Conservation (phyloP, 2,113 vertebrate genomes). For the Nanorana parkeri region DNA sequence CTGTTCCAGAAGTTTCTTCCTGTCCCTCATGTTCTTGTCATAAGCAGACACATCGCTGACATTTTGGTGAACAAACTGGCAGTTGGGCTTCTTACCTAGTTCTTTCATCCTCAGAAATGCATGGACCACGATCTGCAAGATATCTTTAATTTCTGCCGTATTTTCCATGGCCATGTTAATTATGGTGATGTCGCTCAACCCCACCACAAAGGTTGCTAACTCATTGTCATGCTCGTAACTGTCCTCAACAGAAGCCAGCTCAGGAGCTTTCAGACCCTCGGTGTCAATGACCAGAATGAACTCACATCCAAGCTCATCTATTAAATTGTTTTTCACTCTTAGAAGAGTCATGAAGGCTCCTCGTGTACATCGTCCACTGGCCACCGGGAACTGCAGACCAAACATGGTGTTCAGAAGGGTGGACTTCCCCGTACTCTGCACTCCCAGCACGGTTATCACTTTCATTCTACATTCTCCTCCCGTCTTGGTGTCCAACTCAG, state of each 20-base stretch:
- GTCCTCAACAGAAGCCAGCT: conserved; percentile 61
- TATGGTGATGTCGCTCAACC: conserved; percentile 76
- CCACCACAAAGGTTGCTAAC: conserved; percentile 77
- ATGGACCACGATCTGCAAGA: conserved; percentile 73
- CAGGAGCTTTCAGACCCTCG: conserved; percentile 62
- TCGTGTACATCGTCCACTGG: conserved; percentile 65
- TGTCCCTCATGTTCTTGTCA: conserved; percentile 71
- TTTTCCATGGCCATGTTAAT: conserved; percentile 71
- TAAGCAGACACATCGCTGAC: conserved; percentile 72
- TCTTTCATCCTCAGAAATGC: conserved; percentile 74
- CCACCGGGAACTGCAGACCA: conserved; percentile 74
- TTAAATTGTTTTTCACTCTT: conserved; percentile 68
- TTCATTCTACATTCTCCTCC: conserved; percentile 68
- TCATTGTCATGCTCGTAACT: conserved; percentile 74
- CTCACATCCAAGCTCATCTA: conserved; percentile 74
- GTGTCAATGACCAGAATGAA: conserved; percentile 80
- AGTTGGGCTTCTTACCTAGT: conserved; percentile 74
- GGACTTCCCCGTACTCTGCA: conserved; percentile 81
- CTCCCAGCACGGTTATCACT: conserved; percentile 76
- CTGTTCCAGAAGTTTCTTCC: conserved; percentile 68
- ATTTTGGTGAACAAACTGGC: conserved; percentile 80
- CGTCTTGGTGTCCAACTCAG: conserved; percentile 65
- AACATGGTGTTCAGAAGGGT: conserved; percentile 82
- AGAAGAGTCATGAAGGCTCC: conserved; percentile 75
- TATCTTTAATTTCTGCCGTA: conserved; percentile 66